Conservation (phyloP, 2,888 invertebrate genomes). For the Smittia aterrima region DNA sequence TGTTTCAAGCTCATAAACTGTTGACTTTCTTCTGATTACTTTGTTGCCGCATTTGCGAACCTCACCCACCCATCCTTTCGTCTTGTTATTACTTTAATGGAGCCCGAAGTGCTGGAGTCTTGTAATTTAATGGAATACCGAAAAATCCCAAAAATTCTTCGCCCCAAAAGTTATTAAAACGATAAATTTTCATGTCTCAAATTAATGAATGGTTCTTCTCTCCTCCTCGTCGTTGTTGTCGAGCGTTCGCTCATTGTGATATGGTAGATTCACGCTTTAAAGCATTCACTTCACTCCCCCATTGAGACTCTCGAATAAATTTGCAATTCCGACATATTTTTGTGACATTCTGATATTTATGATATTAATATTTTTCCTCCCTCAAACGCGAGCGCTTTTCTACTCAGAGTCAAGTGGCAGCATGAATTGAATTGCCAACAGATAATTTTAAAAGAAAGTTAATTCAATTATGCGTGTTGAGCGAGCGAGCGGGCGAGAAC, state of each 20-base stretch:
- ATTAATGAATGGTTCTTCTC: constrained; percentile 21
- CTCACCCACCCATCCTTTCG: not conserved
- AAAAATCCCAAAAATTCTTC: not conserved
- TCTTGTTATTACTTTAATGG: not conserved
- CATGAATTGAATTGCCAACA: constrained; percentile 32
- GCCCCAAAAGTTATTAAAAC: constrained; percentile 24
- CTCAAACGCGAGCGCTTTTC: not conserved
- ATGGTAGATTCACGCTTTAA: not conserved
- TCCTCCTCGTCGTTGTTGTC: not conserved
- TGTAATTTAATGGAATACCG: not conserved
- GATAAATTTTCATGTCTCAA: constrained; percentile 33
- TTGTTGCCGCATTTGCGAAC: not conserved
- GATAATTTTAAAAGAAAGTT: constrained; percentile 39
- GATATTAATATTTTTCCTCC: constrained; percentile 33
- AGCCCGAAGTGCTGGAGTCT: not conserved
- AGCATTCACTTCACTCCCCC: not conserved
- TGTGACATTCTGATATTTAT: constrained; percentile 39
- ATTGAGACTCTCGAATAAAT: constrained; percentile 26
- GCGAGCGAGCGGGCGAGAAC: not conserved
- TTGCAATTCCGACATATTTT: constrained; percentile 40
- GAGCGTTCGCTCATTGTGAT: not conserved
- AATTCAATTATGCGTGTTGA: constrained; percentile 25
- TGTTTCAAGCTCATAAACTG: too few species aligned
- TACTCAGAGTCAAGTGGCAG: constrained; percentile 24
- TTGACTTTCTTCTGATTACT: too few species aligned